Percentiles rank a stretch among this genome's conserved stretches.
Evolutionary conservation across 2,113 vertebrate genomes (phyloP).

Genomic region (Sorex fumeus): DNA sequence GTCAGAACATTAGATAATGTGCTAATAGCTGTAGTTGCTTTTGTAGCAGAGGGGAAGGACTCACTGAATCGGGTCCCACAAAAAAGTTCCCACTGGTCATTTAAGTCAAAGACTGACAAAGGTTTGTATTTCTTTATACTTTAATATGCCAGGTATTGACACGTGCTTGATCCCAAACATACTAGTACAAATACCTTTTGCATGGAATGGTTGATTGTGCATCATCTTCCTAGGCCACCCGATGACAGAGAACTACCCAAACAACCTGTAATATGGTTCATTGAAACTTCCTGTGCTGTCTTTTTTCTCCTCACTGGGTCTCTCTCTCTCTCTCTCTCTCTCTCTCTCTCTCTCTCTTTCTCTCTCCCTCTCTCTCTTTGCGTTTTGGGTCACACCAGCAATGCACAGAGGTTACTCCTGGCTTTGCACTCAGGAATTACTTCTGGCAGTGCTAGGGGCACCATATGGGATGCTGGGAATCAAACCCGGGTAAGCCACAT

Average conservation of each 20-base stretch:
- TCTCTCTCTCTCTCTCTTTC: too few species aligned
- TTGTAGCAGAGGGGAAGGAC: not conserved
- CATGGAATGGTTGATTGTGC: not conserved
- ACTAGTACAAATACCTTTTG: not conserved
- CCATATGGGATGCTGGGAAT: too few species aligned
- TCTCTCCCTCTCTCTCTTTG: too few species aligned
- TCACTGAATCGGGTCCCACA: not conserved
- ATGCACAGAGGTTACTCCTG: too few species aligned
- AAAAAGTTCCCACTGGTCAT: not conserved
- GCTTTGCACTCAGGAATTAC: too few species aligned
- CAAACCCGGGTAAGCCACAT: too few species aligned
- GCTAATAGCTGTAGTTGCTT: conserved; percentile 5
- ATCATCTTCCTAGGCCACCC: not conserved
- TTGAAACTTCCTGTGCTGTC: not conserved
- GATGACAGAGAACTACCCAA: not conserved
- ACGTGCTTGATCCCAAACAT: not conserved
- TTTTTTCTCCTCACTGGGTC: not conserved
- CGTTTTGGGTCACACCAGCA: too few species aligned
- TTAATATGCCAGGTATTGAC: conserved; percentile 9
- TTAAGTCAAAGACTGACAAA: conserved; percentile 7
- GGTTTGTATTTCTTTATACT: conserved; percentile 13
- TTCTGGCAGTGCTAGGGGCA: too few species aligned
- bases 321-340: conserved; percentile 35
- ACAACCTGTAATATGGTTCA: not conserved
- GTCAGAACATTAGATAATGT: not conserved